Evolutionary conservation across 1,140 invertebrate species (phyloP).

Genomic region (Lucilia cuprina): DNA sequence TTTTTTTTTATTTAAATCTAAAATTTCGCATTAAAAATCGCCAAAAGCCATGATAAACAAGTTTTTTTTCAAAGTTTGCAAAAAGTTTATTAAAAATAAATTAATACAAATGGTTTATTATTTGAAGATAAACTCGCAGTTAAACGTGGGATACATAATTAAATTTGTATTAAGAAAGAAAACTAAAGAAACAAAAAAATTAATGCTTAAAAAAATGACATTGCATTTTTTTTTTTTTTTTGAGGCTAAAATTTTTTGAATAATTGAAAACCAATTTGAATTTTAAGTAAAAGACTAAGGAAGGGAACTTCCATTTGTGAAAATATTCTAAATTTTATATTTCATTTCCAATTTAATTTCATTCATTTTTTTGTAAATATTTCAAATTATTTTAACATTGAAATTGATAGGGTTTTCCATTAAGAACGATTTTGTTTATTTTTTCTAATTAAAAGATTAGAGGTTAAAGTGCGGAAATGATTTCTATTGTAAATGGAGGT

Average conservation of each 20-base stretch:
- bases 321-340: too few species aligned
- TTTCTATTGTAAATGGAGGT: too few species aligned
- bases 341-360: background rate
- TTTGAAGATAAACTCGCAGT: background rate
- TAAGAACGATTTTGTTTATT: too few species aligned
- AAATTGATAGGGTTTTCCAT: background rate
- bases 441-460: too few species aligned
- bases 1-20: background rate
- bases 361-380: background rate
- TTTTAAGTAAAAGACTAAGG: too few species aligned
- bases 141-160: background rate
- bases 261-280: too few species aligned
- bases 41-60: background rate
- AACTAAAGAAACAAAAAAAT: background rate
- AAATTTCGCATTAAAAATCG: background rate
- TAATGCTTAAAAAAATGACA: background rate
- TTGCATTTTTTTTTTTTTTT: background rate
- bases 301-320: too few species aligned
- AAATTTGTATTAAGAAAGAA: background rate
- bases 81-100: background rate
- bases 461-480: too few species aligned
- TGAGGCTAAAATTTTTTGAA: too few species aligned
- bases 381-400: background rate
- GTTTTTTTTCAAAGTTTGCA: background rate
- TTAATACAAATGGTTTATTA: background rate